A percentile compares a stretch with the other conserved stretches of the same genome.
Conservation (phyloP, 2,797 vertebrate species). For the Miichthys miiuy region DNA sequence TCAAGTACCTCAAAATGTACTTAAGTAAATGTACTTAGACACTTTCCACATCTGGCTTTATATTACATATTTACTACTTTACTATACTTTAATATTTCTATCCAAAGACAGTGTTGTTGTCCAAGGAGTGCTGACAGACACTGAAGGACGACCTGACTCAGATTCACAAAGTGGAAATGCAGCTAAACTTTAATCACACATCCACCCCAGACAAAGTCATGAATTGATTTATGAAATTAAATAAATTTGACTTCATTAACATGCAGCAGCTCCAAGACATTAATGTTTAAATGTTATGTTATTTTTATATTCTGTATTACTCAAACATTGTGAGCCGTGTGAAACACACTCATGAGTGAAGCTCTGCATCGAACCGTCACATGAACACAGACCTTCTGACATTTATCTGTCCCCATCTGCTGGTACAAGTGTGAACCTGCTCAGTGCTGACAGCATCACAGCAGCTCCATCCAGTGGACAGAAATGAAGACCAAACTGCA, state of each 20-base stretch:
- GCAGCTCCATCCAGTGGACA: constrained; percentile 48
- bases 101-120: not conserved
- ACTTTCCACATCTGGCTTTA: not conserved
- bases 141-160: not conserved
- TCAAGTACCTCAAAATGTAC: not conserved
- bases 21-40: not conserved
- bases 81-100: not conserved
- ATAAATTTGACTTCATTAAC: not conserved
- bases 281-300: not conserved
- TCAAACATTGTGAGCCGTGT: not conserved
- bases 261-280: not conserved
- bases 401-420: constrained; percentile 67
- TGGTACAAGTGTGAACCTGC: constrained; percentile 52
- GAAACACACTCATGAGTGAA: not conserved
- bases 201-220: not conserved
- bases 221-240: not conserved
- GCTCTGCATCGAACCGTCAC: not conserved
- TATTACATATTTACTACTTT: not conserved
- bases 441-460: constrained; percentile 21
- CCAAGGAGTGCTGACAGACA: not conserved
- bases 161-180: not conserved
- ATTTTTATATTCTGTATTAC: not conserved
- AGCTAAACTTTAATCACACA: not conserved
- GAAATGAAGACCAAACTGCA: not conserved
- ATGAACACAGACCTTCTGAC: not conserved